A percentile compares a stretch with the other conserved stretches of the same genome.
These are phyloP conservation scores for Cygnus atratus DNA, from an alignment of 2,113 vertebrate genomes.

Conservation along the genomic window DNA sequence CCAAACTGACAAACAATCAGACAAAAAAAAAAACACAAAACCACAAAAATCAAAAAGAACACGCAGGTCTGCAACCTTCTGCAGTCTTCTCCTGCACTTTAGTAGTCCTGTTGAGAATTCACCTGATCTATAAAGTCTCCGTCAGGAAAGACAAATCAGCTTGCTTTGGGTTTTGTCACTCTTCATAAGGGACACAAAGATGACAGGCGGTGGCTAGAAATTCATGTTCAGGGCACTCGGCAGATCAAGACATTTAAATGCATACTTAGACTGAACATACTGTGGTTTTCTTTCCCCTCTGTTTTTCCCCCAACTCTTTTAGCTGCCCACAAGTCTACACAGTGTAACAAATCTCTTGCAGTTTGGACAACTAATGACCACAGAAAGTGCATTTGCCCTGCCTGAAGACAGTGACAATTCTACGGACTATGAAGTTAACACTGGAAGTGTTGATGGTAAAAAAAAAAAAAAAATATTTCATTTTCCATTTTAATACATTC, in stretches of 20 bases:
- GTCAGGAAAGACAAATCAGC: background rate
- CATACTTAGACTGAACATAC: background rate
- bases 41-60: background rate
- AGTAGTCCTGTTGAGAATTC: background rate
- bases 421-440: background rate
- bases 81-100: background rate
- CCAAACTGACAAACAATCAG: background rate
- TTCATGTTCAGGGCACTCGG: background rate
- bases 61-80: background rate
- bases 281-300: background rate
- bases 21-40: background rate
- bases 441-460: slow-evolving; percentile 36
- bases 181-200: background rate
- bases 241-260: background rate
- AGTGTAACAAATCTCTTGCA: background rate
- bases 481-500: background rate
- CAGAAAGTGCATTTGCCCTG: background rate
- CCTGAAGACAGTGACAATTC: background rate
- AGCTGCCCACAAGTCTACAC: slow-evolving; percentile 13
- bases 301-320: background rate
- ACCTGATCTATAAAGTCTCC: background rate
- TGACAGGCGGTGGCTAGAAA: background rate
- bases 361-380: slow-evolving; percentile 43
- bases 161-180: background rate
- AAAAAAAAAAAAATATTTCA: background rate